Evolutionary conservation across 2,888 invertebrate genomes (phyloP).

Genomic region (Lycocerus yunnanus): DNA sequence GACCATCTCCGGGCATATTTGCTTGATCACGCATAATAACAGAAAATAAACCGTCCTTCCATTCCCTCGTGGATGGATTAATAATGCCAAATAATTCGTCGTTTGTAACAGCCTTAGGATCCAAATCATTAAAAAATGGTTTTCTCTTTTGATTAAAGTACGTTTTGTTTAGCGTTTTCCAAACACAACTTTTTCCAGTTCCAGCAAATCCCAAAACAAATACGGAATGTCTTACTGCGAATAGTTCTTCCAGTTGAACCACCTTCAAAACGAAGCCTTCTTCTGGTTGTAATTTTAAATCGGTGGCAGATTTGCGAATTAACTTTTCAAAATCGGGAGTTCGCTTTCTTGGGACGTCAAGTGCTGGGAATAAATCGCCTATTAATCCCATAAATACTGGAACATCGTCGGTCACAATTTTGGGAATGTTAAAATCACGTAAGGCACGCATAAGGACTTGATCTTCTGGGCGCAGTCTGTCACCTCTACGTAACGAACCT

Average conservation of each 20-base stretch:
- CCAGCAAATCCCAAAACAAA: constrained; percentile 76
- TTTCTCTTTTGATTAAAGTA: constrained; percentile 81
- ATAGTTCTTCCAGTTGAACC: constrained; percentile 89
- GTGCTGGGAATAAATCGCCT: constrained; percentile 88
- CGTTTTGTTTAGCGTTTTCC: constrained; percentile 86
- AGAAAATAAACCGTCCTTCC: constrained; percentile 91
- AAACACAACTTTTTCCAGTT: constrained; percentile 90
- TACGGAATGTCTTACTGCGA: constrained; percentile 93
- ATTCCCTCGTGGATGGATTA: constrained; percentile 90
- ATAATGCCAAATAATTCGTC: constrained; percentile 94
- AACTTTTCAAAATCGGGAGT: constrained; percentile 83
- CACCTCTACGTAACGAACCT: constrained; percentile 83
- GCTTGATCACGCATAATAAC: constrained; percentile 93
- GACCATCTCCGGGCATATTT: constrained; percentile 81
- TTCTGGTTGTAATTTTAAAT: constrained; percentile 87
- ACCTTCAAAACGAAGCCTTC: constrained; percentile 85
- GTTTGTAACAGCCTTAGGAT: constrained; percentile 95
- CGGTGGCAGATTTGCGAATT: constrained; percentile 76
- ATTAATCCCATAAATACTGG: constrained; percentile 95
- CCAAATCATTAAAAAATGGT: constrained; percentile 87
- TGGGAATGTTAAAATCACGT: constrained; percentile 92
- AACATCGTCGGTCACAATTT: constrained; percentile 90
- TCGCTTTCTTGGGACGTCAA: constrained; percentile 89
- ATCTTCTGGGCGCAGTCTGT: constrained; percentile 81
- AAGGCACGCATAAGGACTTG: constrained; percentile 93